These are phyloP conservation scores for Aromia moschata DNA, from an alignment of 2,888 invertebrate species.

Conservation along the genomic window DNA sequence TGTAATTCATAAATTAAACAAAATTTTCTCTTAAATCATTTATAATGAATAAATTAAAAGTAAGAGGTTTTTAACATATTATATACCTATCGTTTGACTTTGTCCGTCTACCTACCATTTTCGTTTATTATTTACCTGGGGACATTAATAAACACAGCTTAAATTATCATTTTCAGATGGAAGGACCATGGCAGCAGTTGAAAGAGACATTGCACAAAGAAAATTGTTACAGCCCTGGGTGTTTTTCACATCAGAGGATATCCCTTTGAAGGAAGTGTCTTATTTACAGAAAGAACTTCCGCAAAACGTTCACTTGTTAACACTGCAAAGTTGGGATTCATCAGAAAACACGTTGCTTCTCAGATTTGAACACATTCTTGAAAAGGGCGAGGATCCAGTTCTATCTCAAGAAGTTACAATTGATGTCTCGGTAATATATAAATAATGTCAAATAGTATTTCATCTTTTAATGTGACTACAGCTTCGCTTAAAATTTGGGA, in stretches of 20 bases:
- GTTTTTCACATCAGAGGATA: conserved; percentile 25
- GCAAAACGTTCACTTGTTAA: conserved; percentile 75
- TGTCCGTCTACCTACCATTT: too few relatives aligned
- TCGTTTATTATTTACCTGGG: too few relatives aligned
- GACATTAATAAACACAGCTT: too few relatives aligned
- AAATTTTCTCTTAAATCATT: too few relatives aligned
- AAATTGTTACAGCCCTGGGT: conserved; percentile 23
- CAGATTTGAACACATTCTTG: conserved; percentile 79
- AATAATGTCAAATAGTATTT: too few relatives aligned
- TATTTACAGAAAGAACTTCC: conserved; percentile 69
- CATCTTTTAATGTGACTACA: too few relatives aligned
- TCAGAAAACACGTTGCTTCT: conserved; percentile 65
- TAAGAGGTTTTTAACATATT: too few relatives aligned
- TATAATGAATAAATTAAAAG: too few relatives aligned
- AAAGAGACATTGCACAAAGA: conserved; percentile 22
- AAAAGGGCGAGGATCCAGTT: conserved; percentile 65
- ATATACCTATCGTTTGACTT: too few relatives aligned
- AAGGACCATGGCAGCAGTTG: conserved; percentile 15
- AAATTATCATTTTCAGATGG: conserved; percentile 11
- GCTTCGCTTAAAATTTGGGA: too few relatives aligned
- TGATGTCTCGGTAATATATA: conserved; percentile 18
- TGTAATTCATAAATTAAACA: too few relatives aligned
- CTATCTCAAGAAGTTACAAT: conserved; percentile 3
- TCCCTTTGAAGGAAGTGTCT: conserved; percentile 59
- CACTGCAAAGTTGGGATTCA: conserved; percentile 78